Percentiles rank a stretch among this genome's conserved stretches.
Evolutionary conservation across 1,140 invertebrate genomes (phyloP).

Genomic region (Aphaenogaster floridana): DNA sequence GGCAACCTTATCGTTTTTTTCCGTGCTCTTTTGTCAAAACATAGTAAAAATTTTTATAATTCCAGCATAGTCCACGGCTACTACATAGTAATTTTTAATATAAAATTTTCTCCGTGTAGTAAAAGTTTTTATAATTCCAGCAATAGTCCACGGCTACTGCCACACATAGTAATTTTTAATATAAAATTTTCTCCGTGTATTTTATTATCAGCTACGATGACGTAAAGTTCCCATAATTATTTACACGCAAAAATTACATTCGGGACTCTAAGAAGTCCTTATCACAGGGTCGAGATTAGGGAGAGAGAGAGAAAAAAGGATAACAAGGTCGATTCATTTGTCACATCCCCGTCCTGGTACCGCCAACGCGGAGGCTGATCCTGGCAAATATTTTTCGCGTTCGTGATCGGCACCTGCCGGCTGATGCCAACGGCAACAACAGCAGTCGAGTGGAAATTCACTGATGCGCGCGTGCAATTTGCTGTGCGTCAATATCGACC

Average conservation of each 20-base stretch:
- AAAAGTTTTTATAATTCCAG: no score
- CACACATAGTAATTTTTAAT: no score
- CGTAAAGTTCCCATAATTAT: neutral
- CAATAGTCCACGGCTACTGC: no score
- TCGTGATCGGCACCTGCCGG: neutral
- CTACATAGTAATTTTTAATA: no score
- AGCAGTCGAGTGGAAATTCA: constrained; percentile 38
- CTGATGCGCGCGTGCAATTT: constrained; percentile 27
- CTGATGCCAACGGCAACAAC: neutral
- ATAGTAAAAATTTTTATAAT: no score
- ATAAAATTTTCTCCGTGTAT: neutral
- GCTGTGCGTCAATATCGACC: constrained; percentile 31
- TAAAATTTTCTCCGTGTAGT: no score
- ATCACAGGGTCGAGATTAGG: neutral
- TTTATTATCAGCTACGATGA: neutral
- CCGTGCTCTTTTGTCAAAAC: no score
- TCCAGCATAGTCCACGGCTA: no score
- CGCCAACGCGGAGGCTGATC: neutral
- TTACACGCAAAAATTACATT: neutral
- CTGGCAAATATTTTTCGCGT: constrained; percentile 18
- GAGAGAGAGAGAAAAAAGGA: neutral
- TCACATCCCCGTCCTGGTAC: neutral
- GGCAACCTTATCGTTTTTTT: no score
- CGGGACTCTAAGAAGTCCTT: neutral
- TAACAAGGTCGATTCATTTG: neutral